phyloP scores from a whole-genome alignment of 2,797 vertebrate species.

The Spheniscus humboldti region DNA sequence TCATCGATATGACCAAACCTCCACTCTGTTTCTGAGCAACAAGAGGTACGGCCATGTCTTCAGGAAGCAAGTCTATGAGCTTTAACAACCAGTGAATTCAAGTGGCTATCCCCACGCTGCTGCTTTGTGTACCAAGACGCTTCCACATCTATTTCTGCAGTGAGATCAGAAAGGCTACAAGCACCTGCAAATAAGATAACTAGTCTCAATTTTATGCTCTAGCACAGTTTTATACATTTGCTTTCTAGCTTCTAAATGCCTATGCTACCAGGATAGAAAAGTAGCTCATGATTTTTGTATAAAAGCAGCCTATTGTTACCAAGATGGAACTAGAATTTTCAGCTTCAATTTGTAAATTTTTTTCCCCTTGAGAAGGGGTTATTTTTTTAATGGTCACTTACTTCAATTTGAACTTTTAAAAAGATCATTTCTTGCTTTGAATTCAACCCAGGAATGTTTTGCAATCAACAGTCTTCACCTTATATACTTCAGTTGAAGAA shows the following conservation, averaged over 20 bases:
- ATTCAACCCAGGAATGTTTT: background rate
- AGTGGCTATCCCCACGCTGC: background rate
- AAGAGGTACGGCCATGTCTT: rapidly evolving
- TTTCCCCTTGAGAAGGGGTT: background rate
- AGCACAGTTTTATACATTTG: background rate
- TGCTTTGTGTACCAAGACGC: background rate
- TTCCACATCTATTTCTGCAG: background rate
- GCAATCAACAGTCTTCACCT: background rate
- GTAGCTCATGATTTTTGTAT: background rate
- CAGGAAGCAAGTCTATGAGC: background rate
- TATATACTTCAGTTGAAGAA: background rate
- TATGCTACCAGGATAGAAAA: background rate
- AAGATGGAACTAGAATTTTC: background rate
- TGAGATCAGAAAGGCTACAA: background rate
- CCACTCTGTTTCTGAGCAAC: background rate
- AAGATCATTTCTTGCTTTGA: background rate
- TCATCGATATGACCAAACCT: background rate
- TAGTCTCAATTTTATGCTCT: background rate
- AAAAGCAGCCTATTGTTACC: background rate
- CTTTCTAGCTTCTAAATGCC: background rate
- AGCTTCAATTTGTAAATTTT: background rate
- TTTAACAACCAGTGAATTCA: background rate
- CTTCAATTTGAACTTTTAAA: background rate
- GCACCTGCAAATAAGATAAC: background rate
- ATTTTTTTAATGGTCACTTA: background rate